Conservation (phyloP, 53 echinoderm and acorn worm genomes). For the Henricia sp. region DNA sequence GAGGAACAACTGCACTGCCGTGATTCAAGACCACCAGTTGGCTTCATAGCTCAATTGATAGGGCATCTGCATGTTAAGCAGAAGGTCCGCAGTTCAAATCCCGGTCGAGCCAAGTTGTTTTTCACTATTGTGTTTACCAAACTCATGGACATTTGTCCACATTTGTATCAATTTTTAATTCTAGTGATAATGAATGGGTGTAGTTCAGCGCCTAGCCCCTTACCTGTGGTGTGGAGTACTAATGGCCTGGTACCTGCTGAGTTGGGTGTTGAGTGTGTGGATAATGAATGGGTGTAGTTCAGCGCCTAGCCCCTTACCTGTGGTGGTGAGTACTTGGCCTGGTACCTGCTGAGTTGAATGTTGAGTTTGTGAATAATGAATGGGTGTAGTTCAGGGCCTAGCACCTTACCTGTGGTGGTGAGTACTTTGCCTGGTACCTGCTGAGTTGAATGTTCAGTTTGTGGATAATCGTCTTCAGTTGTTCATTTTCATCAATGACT, state of each 20-base stretch:
- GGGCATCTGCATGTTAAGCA: too few relatives aligned
- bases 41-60: too few relatives aligned
- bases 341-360: conserved; percentile 90
- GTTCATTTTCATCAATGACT: conserved; percentile 86
- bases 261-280: conserved; percentile 50
- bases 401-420: conserved; percentile 75
- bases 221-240: conserved; percentile 79
- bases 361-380: conserved; percentile 83
- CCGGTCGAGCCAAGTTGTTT: too few relatives aligned
- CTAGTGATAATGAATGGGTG: background rate
- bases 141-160: too few relatives aligned
- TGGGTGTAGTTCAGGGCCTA: background rate
- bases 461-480: conserved; percentile 85
- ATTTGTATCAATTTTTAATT: too few relatives aligned
- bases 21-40: too few relatives aligned
- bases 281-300: too few relatives aligned
- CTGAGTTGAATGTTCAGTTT: conserved; percentile 97
- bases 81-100: too few relatives aligned
- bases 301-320: conserved; percentile 56
- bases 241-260: conserved; percentile 94
- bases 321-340: conserved; percentile 82
- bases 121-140: too few relatives aligned
- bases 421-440: conserved; percentile 94
- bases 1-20: too few relatives aligned
- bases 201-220: background rate